Conservation (phyloP, 2,888 invertebrate species). For the Temnothorax unifasciatus region DNA sequence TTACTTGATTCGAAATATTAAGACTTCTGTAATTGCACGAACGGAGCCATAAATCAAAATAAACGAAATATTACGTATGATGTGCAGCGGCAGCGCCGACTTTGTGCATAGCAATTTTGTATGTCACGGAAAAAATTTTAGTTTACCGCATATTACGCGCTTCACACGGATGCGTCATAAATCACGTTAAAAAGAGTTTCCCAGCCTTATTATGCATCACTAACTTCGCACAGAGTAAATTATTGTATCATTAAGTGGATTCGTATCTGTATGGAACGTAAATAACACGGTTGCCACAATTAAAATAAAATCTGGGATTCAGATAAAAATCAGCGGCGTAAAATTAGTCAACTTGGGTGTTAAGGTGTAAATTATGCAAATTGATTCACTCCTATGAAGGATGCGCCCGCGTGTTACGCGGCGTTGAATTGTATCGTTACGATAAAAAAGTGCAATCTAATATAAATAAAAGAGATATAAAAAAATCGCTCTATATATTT, state of each 20-base stretch:
- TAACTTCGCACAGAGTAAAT: slow-evolving; percentile 29
- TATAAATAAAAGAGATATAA: slow-evolving; percentile 1
- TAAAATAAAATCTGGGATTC: slow-evolving; percentile 30
- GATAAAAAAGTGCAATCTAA: not conserved
- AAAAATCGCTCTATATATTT: not conserved
- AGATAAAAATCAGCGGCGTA: slow-evolving; percentile 39
- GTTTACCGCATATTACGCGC: slow-evolving; percentile 47
- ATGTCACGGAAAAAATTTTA: slow-evolving; percentile 27
- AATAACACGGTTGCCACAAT: slow-evolving; percentile 37
- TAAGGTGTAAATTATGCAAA: slow-evolving; percentile 53
- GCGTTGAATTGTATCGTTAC: slow-evolving; percentile 6
- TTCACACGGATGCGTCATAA: slow-evolving; percentile 47
- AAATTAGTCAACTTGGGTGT: slow-evolving; percentile 44
- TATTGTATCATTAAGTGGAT: slow-evolving; percentile 40
- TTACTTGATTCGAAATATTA: not conserved
- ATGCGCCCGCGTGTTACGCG: slow-evolving; percentile 11
- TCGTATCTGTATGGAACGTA: slow-evolving; percentile 11
- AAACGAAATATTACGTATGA: slow-evolving; percentile 4
- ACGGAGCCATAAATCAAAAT: slow-evolving; percentile 5
- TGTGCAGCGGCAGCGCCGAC: not conserved
- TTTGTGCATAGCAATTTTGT: slow-evolving; percentile 9
- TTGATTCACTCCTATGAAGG: slow-evolving; percentile 21
- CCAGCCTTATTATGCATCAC: slow-evolving; percentile 48
- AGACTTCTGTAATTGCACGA: not conserved
- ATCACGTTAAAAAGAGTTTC: slow-evolving; percentile 42